These are phyloP conservation scores for Papilio glaucus DNA, from an alignment of 1,140 invertebrate genomes.

Conservation along the genomic window DNA sequence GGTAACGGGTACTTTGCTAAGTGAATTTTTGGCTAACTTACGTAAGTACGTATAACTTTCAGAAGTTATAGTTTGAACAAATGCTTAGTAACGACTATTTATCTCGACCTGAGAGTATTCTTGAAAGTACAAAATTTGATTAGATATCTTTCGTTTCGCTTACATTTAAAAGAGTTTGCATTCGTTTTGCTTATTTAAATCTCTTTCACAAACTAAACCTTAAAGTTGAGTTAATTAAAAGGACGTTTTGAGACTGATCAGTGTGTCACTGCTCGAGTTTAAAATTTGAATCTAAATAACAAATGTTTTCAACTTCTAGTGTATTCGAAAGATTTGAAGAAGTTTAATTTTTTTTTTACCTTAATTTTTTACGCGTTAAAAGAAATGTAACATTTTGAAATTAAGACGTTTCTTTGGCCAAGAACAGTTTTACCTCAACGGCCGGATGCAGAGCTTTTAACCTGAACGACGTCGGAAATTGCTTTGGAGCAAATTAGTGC, in stretches of 20 bases:
- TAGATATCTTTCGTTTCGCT: background rate
- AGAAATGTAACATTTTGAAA: slow-evolving; percentile 14
- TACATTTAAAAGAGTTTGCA: background rate
- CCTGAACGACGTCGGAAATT: slow-evolving; percentile 22
- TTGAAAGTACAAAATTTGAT: background rate
- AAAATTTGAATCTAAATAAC: background rate
- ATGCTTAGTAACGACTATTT: no score
- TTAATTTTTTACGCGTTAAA: background rate
- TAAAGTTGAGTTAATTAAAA: no score
- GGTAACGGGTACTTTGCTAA: no score
- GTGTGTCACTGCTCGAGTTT: no score
- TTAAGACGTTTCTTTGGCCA: slow-evolving; percentile 21
- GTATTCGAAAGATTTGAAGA: no score
- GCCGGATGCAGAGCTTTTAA: slow-evolving; percentile 17
- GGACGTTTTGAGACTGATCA: no score
- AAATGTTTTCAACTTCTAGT: no score
- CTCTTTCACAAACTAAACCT: no score
- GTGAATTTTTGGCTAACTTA: no score
- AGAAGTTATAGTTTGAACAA: no score
- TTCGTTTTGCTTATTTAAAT: no score
- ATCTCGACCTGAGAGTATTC: background rate
- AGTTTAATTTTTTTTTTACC: background rate
- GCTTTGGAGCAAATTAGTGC: slow-evolving; percentile 8
- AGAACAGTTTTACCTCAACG: slow-evolving; percentile 3
- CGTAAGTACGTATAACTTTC: no score